Conservation (phyloP, 2,797 vertebrate species). For the Chaunax sp. region DNA sequence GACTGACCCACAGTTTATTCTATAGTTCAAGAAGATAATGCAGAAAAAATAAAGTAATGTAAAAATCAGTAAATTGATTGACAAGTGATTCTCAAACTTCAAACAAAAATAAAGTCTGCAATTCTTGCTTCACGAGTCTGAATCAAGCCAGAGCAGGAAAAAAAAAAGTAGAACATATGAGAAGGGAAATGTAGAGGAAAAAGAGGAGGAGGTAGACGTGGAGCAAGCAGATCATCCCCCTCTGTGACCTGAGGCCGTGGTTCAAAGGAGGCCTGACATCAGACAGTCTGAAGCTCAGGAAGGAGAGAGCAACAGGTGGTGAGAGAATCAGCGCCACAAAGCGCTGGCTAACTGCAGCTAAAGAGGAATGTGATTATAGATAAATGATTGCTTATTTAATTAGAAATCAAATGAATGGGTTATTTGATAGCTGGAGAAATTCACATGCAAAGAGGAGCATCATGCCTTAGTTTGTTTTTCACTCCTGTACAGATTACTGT, state of each 20-base stretch:
- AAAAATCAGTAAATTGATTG: not conserved
- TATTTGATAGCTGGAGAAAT: not conserved
- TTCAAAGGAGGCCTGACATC: slow-evolving; percentile 52
- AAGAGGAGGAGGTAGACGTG: slow-evolving; percentile 1
- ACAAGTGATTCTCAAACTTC: no score
- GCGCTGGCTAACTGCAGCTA: slow-evolving; percentile 25
- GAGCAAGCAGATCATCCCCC: slow-evolving; percentile 28
- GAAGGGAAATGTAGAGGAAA: not conserved
- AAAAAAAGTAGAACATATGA: not conserved
- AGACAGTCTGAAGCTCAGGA: slow-evolving; percentile 56
- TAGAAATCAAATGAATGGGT: not conserved
- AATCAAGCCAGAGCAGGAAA: not conserved
- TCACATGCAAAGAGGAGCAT: not conserved
- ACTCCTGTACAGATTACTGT: not conserved
- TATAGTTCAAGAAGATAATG: not conserved
- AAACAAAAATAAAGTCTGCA: not conserved
- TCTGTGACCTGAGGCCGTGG: slow-evolving; percentile 36
- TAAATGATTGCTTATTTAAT: slow-evolving; percentile 2
- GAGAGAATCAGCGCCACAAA: slow-evolving; percentile 46
- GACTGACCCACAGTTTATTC: not conserved
- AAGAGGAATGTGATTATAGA: slow-evolving; percentile 14
- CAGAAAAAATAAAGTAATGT: not conserved
- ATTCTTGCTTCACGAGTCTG: not conserved
- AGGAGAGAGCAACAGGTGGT: slow-evolving; percentile 66
- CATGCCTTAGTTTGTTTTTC: slow-evolving; percentile 16